phyloP scores from a whole-genome alignment of 2,113 vertebrate species.

The Proteles cristata region DNA sequence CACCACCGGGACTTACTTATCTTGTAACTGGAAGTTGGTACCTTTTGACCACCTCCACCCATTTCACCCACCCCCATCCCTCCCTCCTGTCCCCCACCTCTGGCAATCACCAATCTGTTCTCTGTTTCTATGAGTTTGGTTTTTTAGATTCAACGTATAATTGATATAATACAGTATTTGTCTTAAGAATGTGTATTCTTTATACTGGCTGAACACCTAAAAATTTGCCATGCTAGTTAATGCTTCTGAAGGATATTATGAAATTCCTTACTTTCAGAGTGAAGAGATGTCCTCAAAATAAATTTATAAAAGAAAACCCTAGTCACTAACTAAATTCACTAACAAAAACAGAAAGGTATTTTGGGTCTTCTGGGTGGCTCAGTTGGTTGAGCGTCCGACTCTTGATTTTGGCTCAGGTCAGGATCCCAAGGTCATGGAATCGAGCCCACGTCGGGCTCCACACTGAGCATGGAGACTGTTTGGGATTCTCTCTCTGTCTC shows the following conservation, averaged over 20 bases:
- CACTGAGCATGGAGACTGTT: too few relatives aligned
- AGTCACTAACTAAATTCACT: not conserved
- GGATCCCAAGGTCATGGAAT: too few relatives aligned
- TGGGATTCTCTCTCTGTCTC: too few relatives aligned
- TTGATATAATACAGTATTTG: not conserved
- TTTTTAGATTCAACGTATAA: not conserved
- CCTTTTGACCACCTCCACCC: not conserved
- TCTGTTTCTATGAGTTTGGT: not conserved
- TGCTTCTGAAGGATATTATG: not conserved
- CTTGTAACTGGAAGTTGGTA: not conserved
- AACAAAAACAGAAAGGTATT: not conserved
- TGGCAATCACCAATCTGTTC: not conserved
- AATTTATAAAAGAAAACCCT: not conserved
- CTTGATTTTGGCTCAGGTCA: too few relatives aligned
- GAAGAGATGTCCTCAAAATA: not conserved
- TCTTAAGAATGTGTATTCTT: conserved; percentile 4
- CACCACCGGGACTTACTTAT: not conserved
- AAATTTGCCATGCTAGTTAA: not conserved
- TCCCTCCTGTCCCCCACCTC: too few relatives aligned
- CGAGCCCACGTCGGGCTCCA: too few relatives aligned
- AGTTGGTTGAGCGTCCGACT: too few relatives aligned
- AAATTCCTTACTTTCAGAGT: not conserved
- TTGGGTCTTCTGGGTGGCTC: too few relatives aligned
- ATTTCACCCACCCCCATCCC: not conserved
- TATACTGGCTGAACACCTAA: not conserved